phyloP scores from a whole-genome alignment of 1,140 invertebrate genomes.

The Nylanderia fulva region DNA sequence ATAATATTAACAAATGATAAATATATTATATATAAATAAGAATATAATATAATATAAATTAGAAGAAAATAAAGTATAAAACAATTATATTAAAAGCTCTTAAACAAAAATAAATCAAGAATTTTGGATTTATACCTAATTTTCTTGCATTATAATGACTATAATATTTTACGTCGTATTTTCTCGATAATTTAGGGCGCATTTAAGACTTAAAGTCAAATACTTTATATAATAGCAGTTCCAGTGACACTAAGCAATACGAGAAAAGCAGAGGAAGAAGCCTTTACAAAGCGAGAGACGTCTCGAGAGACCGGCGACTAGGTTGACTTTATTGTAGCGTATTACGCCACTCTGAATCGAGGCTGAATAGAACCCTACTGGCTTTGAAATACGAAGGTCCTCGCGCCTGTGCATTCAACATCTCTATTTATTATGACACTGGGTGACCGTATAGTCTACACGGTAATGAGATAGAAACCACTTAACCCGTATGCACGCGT shows the following conservation, averaged over 20 bases:
- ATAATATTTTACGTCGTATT: background rate
- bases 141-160: background rate
- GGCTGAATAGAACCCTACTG: background rate
- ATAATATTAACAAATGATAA: too few species aligned
- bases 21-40: too few species aligned
- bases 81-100: background rate
- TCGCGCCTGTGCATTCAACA: conserved; percentile 9
- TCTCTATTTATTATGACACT: conserved; percentile 14
- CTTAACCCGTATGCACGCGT: conserved; percentile 71
- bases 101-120: background rate
- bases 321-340: conserved; percentile 45
- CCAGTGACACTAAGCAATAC: background rate
- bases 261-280: background rate
- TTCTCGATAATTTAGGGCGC: background rate
- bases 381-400: conserved; percentile 13
- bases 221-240: background rate
- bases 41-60: too few species aligned
- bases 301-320: background rate
- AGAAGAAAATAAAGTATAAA: background rate
- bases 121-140: background rate
- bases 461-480: conserved; percentile 74
- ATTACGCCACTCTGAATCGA: conserved; percentile 51
- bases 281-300: background rate
- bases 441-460: conserved; percentile 23
- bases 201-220: background rate